These are phyloP conservation scores for Cariama cristata DNA, from an alignment of 2,113 vertebrate species.

Conservation along the genomic window DNA sequence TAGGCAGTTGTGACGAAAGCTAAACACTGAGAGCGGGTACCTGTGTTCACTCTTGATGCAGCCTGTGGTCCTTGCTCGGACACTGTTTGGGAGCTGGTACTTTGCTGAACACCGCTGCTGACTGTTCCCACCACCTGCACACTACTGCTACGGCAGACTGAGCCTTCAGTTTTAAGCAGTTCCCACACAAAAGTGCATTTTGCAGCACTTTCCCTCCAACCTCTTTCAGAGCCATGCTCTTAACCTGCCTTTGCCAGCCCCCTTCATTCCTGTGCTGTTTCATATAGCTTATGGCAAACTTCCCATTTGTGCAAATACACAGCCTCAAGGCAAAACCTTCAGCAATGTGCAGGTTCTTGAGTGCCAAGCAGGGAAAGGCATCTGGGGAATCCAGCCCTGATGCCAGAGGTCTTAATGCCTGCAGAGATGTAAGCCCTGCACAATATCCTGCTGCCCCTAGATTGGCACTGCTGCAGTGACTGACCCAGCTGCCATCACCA, in stretches of 20 bases:
- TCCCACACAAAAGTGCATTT: neutral
- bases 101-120: neutral
- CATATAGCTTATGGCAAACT: neutral
- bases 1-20: accelerated
- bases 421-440: neutral
- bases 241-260: neutral
- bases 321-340: neutral
- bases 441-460: neutral
- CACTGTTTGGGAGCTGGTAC: neutral
- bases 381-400: neutral
- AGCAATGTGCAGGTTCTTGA: neutral
- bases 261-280: neutral
- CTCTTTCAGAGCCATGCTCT: neutral
- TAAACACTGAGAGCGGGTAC: accelerated
- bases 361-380: neutral
- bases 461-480: neutral
- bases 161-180: neutral
- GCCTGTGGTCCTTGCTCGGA: neutral
- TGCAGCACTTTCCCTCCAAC: neutral
- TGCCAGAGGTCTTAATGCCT: neutral
- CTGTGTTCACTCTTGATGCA: neutral
- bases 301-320: neutral
- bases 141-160: accelerated
- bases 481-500: neutral
- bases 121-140: accelerated